phyloP scores from a whole-genome alignment of 2,113 vertebrate genomes.

The Bettongia penicillata region DNA sequence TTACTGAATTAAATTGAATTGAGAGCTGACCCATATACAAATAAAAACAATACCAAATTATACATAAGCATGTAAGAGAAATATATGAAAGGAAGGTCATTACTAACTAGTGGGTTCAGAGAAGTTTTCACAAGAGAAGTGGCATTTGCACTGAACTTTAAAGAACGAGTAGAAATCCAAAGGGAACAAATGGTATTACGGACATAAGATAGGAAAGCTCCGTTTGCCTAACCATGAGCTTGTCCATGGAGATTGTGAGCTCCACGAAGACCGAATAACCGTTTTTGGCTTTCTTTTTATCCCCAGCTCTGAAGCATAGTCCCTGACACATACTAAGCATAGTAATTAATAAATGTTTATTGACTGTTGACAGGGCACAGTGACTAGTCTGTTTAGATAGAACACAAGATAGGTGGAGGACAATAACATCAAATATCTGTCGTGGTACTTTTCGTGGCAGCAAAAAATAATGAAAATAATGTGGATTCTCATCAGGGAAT shows the following conservation, averaged over 20 bases:
- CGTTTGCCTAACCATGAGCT: no score
- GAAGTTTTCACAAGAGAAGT: neutral
- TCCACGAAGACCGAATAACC: neutral
- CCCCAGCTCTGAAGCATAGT: neutral
- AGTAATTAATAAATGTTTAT: neutral
- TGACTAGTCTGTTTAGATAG: no score
- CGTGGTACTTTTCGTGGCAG: no score
- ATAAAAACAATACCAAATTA: no score
- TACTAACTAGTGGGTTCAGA: neutral
- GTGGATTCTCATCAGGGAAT: no score
- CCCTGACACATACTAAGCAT: neutral
- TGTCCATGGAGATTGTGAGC: neutral
- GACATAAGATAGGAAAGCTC: no score
- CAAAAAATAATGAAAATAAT: no score
- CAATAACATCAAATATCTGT: no score
- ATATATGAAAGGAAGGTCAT: neutral
- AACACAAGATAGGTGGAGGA: no score
- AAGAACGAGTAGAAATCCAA: neutral
- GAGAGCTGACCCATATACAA: neutral
- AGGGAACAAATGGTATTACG: neutral
- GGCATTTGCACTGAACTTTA: neutral
- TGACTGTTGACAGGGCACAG: neutral
- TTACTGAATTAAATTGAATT: neutral
- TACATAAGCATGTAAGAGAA: neutral
- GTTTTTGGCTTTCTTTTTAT: neutral